Base-by-base conservation (phyloP, 2,113 vertebrate genomes). In the Chionomys nivalis region DNA sequence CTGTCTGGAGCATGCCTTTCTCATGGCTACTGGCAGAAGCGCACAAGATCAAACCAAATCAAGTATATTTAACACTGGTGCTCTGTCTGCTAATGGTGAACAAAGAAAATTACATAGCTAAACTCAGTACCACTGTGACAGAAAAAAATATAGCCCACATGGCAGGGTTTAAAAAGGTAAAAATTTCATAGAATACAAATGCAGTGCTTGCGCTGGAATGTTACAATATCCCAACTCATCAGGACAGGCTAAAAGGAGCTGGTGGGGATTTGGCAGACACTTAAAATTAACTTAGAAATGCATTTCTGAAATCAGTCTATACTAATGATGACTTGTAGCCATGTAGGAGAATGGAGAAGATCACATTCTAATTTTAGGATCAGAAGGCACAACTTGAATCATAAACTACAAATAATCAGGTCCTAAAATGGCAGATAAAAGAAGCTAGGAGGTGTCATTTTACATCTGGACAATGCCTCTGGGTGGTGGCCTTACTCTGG, bases 231-330 rank as follows among this genome's bases (percentile, higher is more conserved):
- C 42, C 44, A 2, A 36, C 19, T 95, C 36, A 33, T 49, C 36
- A 12, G 3, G 14, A 70, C 3, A 24, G n/a, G n/a, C 23, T 42
- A 26, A 63, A 83, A 17, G n/a, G n/a, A n/a, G n/a, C n/a, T n/a
- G 36, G 5, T 61, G 8, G 31, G 24, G 90, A 91, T 68, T 55
- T 39, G 47, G 47, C 8, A 26, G 78, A 36, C 58, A 55, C 39
- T 82, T 87, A 72, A 76, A 77, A 26, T 49, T 77, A 92, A 68
- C 0, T 61, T 39, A 93, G 65, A 90, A 94, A 85, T 39, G 52
- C 14, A 55, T 89, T 91, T 88, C 58, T 77, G 65, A 89, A 88
- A 91, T 77, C 85, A 79, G 63, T 79, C 19, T 86, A 12, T 61
- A 49, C 78, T 49, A 63, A 44, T 11, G 33, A 13, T 75, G 19